Evolutionary conservation across 2,888 invertebrate genomes (phyloP).

Genomic region (Charanyca ferruginea): DNA sequence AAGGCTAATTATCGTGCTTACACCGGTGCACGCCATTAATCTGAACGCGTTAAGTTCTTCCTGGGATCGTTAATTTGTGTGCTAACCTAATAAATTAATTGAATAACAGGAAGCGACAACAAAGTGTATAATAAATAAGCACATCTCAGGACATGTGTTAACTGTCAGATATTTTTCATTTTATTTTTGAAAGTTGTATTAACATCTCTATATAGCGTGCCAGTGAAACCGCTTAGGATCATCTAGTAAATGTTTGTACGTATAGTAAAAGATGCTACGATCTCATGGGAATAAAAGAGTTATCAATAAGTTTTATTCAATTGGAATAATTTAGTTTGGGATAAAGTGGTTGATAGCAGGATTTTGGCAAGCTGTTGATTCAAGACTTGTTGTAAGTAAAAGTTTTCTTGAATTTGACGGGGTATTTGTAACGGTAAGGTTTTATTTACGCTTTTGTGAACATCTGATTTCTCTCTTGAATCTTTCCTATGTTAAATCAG

Average conservation of each 20-base stretch:
- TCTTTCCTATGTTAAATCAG: background rate
- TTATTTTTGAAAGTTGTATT: slow-evolving; percentile 73
- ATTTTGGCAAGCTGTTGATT: slow-evolving; percentile 69
- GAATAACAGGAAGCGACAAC: slow-evolving; percentile 83
- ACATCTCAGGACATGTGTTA: slow-evolving; percentile 78
- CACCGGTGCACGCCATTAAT: slow-evolving; percentile 74
- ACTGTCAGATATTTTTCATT: slow-evolving; percentile 76
- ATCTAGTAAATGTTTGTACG: slow-evolving; percentile 79
- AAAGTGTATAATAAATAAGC: slow-evolving; percentile 87
- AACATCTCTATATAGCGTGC: slow-evolving; percentile 79
- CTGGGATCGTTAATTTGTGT: slow-evolving; percentile 84
- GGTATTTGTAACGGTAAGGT: background rate
- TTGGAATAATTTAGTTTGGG: slow-evolving; percentile 77
- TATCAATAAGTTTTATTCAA: slow-evolving; percentile 87
- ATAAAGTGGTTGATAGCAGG: slow-evolving; percentile 63
- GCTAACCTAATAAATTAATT: slow-evolving; percentile 87
- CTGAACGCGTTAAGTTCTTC: slow-evolving; percentile 81
- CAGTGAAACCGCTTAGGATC: slow-evolving; percentile 82
- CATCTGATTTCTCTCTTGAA: background rate
- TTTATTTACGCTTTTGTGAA: background rate
- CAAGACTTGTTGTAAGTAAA: slow-evolving; percentile 37
- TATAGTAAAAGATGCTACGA: slow-evolving; percentile 85
- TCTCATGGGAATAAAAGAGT: slow-evolving; percentile 84
- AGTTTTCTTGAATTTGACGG: slow-evolving; percentile 24
- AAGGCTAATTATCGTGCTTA: slow-evolving; percentile 64